Conservation (phyloP, 2,797 vertebrate species). For the Petrocephalus sullivani region DNA sequence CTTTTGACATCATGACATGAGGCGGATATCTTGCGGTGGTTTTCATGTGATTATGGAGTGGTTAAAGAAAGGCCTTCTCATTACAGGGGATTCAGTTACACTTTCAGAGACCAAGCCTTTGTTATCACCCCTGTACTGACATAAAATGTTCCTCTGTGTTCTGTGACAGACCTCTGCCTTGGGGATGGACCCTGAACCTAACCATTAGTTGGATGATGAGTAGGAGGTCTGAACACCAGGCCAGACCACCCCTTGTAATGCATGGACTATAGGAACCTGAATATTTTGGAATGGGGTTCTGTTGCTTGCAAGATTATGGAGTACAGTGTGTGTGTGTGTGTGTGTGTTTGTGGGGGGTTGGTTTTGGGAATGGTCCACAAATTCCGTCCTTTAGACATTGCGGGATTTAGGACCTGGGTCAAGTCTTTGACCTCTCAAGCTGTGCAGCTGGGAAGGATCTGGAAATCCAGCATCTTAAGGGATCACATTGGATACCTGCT, state of each 20-base stretch:
- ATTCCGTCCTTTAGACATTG: conserved; percentile 1
- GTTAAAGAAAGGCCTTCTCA: neutral
- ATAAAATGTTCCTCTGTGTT: neutral
- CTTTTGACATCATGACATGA: neutral
- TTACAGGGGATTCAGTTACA: neutral
- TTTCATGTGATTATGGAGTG: neutral
- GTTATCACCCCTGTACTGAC: neutral
- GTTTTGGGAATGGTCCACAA: neutral
- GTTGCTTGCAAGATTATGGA: neutral
- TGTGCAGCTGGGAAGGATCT: conserved; percentile 34
- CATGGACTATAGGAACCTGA: neutral
- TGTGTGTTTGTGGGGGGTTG: neutral
- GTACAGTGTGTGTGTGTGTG: neutral
- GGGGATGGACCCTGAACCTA: neutral
- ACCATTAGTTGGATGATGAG: conserved; percentile 21
- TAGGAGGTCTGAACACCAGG: conserved; percentile 29
- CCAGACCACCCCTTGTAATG: neutral
- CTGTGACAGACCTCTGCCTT: neutral
- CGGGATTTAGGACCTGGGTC: neutral
- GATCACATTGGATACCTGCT: neutral
- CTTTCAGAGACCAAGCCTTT: neutral
- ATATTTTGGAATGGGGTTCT: neutral
- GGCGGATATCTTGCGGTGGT: neutral
- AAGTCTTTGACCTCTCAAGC: conserved; percentile 12
- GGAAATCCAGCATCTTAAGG: conserved; percentile 29